Evolutionary conservation across 2,888 invertebrate genomes (phyloP).

Genomic region (Rotaria socialis): DNA sequence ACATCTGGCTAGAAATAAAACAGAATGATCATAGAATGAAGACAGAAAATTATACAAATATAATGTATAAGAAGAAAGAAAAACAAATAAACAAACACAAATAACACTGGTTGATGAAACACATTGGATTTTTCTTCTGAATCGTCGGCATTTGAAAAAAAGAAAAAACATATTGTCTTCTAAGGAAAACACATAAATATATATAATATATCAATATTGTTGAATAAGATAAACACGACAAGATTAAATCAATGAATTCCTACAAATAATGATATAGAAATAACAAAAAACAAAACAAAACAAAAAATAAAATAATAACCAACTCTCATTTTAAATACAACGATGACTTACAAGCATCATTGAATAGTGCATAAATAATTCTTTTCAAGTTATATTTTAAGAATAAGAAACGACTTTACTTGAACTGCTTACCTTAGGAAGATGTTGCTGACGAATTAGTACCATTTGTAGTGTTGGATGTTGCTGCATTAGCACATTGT

Average conservation of each 20-base stretch:
- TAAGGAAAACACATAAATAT: conserved; percentile 25
- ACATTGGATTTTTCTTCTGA: not conserved
- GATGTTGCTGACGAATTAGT: not conserved
- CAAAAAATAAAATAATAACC: not conserved
- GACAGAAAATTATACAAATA: not conserved
- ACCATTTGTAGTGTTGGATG: not conserved
- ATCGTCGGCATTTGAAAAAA: not conserved
- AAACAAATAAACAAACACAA: conserved; percentile 1
- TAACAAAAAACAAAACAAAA: not conserved
- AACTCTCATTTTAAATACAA: not conserved
- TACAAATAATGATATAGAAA: conserved; percentile 22
- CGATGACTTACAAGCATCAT: conserved; percentile 21
- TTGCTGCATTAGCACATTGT: not conserved
- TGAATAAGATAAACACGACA: conserved; percentile 8
- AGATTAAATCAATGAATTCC: conserved; percentile 5
- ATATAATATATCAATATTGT: conserved; percentile 6
- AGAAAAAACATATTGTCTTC: not conserved
- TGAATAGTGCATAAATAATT: not conserved
- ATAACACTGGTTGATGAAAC: not conserved
- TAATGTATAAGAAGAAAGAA: not conserved
- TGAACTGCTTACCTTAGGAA: not conserved
- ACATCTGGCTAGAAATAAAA: not conserved
- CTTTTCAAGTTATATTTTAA: not conserved
- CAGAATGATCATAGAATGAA: not conserved
- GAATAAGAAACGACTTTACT: not conserved